Conservation (phyloP, 2,113 vertebrate species). For the Lampris megalopsis region DNA sequence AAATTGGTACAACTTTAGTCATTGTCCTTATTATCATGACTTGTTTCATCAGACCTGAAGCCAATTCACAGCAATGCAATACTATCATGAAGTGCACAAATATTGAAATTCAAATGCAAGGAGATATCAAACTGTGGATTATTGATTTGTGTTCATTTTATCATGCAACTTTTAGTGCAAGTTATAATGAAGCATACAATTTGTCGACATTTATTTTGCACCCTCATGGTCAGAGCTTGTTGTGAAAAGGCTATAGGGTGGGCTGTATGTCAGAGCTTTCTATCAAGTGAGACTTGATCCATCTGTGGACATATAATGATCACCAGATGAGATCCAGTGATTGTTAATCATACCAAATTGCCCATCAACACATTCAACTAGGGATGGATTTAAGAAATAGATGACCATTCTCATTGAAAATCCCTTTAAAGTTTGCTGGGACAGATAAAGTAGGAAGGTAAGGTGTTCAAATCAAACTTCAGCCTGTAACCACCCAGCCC, state of each 20-base stretch:
- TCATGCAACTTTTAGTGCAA: too few relatives aligned
- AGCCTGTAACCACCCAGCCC: background rate
- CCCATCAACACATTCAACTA: background rate
- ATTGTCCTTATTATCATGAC: background rate
- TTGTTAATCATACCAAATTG: background rate
- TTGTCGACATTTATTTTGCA: too few relatives aligned
- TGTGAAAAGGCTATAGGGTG: background rate
- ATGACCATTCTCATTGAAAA: background rate
- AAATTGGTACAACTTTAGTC: too few relatives aligned
- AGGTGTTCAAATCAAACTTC: conserved; percentile 3
- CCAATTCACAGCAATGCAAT: background rate
- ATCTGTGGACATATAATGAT: conserved; percentile 2
- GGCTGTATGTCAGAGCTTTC: conserved; percentile 8
- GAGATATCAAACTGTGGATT: background rate
- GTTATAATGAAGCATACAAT: too few relatives aligned
- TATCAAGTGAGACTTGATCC: conserved; percentile 43
- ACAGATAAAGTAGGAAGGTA: conserved; percentile 3
- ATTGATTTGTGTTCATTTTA: background rate
- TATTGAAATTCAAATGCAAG: background rate
- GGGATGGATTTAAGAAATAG: background rate
- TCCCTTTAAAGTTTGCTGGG: background rate
- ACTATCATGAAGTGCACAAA: background rate
- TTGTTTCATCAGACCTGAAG: background rate
- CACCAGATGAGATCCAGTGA: conserved; percentile 30
- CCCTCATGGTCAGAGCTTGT: background rate